Evolutionary conservation across 1,140 invertebrate species (phyloP).

Genomic region (Teleopsis dalmanni): DNA sequence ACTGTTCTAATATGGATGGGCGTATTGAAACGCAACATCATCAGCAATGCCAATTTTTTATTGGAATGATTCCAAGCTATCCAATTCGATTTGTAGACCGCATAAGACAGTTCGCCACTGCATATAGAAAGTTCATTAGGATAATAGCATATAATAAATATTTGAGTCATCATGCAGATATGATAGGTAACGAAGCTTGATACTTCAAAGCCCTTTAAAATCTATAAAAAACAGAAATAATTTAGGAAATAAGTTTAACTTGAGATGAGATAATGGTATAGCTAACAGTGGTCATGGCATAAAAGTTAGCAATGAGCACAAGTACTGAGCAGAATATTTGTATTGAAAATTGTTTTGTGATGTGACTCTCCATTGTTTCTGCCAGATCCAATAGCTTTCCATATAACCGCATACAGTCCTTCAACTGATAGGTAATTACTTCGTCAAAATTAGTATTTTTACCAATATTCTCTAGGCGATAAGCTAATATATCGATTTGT

Average conservation of each 20-base stretch:
- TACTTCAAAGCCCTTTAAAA: too few species aligned
- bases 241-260: background rate
- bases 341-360: constrained; percentile 28
- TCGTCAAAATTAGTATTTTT: background rate
- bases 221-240: constrained; percentile 20
- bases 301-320: constrained; percentile 35
- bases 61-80: constrained; percentile 19
- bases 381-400: constrained; percentile 19
- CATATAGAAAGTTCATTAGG: constrained; percentile 26
- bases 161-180: constrained; percentile 27
- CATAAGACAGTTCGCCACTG: constrained; percentile 20
- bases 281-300: constrained; percentile 23
- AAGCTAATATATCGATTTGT: constrained; percentile 29
- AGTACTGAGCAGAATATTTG: constrained; percentile 32
- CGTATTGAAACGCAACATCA: constrained; percentile 25
- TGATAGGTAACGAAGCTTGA: constrained; percentile 29
- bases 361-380: constrained; percentile 16
- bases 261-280: background rate
- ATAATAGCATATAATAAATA: constrained; percentile 36
- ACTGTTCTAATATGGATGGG: constrained; percentile 24
- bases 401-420: constrained; percentile 20
- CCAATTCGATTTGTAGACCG: constrained; percentile 29
- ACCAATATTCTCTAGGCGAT: constrained; percentile 20
- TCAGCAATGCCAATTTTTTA: constrained; percentile 22
- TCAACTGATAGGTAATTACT: constrained; percentile 14